phyloP scores from a whole-genome alignment of 1,140 invertebrate species.

The Trigoniulus corallinus region DNA sequence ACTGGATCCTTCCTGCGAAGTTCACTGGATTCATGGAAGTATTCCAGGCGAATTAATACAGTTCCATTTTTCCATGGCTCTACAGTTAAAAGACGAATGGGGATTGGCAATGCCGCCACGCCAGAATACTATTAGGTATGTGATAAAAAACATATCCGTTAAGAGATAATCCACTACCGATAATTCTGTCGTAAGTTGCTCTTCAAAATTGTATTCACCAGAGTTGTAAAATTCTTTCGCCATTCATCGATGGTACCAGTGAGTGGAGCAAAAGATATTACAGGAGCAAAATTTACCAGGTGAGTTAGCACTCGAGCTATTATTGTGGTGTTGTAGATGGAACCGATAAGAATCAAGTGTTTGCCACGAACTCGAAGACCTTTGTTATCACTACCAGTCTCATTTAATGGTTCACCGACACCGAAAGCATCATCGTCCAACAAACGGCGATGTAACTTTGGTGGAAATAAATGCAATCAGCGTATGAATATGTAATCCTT shows the following conservation, averaged over 20 bases:
- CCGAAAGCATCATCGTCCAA: conserved; percentile 81
- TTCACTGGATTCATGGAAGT: not conserved
- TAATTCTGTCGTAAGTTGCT: not conserved
- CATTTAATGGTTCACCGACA: conserved; percentile 80
- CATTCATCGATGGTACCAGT: not conserved
- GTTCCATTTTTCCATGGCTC: not conserved
- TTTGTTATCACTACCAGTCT: conserved; percentile 44
- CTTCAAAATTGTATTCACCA: not conserved
- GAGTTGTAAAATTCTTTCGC: not conserved
- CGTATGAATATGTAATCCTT: no score
- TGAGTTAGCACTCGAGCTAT: not conserved
- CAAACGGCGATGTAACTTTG: conserved; percentile 64
- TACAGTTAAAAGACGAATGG: not conserved
- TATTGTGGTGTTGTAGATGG: not conserved
- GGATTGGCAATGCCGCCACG: not conserved
- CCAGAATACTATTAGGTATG: conserved; percentile 2
- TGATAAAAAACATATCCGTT: no score
- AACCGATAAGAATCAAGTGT: conserved; percentile 27
- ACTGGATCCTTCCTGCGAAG: not conserved
- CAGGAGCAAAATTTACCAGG: not conserved
- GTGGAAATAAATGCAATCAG: no score
- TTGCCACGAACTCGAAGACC: conserved; percentile 68
- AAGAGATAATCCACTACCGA: not conserved
- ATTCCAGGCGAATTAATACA: not conserved
- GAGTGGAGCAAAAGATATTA: not conserved